Conservation (phyloP, 2,113 vertebrate species). For the Rattus rattus region DNA sequence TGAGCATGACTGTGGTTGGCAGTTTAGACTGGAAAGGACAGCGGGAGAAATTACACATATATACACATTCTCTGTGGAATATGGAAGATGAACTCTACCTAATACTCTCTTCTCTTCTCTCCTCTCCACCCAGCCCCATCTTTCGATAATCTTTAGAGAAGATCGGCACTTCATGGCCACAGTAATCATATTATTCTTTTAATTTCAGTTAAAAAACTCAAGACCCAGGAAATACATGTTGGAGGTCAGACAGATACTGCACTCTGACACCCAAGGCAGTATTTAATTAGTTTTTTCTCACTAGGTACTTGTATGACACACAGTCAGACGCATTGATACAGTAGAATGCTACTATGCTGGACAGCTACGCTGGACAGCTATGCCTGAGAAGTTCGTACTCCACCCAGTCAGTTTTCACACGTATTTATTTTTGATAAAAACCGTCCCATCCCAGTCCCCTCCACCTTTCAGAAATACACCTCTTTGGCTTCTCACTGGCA, state of each 20-base stretch:
- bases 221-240: not conserved
- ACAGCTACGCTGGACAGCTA: rapidly evolving
- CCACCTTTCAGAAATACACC: not conserved
- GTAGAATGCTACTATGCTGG: not conserved
- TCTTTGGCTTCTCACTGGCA: not conserved
- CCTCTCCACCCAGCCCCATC: too few species aligned
- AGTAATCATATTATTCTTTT: not conserved
- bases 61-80: not conserved
- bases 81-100: not conserved
- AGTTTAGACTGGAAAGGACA: not conserved
- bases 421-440: slow-evolving; percentile 45
- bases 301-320: not conserved
- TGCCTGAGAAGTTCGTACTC: not conserved
- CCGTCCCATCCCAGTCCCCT: not conserved
- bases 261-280: not conserved
- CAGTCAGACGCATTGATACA: not conserved
- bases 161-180: not conserved
- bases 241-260: not conserved
- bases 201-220: not conserved
- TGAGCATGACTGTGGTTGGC: not conserved
- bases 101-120: not conserved
- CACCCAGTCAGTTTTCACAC: not conserved
- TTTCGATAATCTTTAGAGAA: slow-evolving; percentile 23
- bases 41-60: not conserved
- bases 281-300: not conserved